Conservation (phyloP, 2,113 vertebrate species). For the Orthonyx spaldingii region DNA sequence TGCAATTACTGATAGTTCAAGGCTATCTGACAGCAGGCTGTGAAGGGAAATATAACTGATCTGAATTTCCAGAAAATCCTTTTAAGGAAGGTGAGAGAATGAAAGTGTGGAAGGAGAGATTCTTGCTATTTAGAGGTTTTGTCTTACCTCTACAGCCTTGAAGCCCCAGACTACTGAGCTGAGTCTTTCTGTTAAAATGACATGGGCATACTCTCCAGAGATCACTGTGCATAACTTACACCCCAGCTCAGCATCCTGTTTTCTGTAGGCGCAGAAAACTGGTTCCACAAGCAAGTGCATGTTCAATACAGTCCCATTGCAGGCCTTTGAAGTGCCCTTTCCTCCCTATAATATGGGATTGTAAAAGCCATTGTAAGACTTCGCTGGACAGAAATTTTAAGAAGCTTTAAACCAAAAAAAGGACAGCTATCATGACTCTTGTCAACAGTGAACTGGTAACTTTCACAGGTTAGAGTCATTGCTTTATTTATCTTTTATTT, state of each 20-base stretch:
- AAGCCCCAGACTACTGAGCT: neutral
- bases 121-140: neutral
- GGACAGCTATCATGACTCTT: neutral
- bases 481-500: neutral
- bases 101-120: neutral
- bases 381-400: neutral
- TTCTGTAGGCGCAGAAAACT: neutral
- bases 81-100: neutral
- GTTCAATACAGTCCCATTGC: neutral
- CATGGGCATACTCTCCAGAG: fast-evolving
- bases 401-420: neutral
- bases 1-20: neutral
- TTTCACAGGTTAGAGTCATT: neutral
- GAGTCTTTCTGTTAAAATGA: neutral
- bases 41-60: neutral
- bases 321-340: fast-evolving
- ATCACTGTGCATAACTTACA: neutral
- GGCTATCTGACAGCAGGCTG: neutral
- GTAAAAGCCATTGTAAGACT: fast-evolving
- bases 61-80: neutral
- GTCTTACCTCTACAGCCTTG: neutral
- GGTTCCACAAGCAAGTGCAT: neutral
- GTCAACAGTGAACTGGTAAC: neutral
- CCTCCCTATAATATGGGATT: fast-evolving
- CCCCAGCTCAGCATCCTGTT: neutral